A percentile compares a stretch with the other conserved stretches of the same genome.
Evolutionary conservation across 2,113 vertebrate species (phyloP).

Genomic region (Stigmatopora nigra): DNA sequence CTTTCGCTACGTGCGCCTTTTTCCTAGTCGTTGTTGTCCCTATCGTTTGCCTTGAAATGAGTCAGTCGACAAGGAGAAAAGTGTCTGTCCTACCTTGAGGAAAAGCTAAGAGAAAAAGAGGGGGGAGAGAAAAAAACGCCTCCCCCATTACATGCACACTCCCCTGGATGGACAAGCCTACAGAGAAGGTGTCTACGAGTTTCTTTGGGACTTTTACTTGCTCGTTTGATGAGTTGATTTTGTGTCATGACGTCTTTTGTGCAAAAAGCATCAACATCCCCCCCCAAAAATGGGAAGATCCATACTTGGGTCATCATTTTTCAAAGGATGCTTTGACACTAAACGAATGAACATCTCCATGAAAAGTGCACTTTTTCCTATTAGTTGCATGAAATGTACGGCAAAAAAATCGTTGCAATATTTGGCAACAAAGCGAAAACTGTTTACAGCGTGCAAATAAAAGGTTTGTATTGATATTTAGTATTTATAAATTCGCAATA

Average conservation of each 20-base stretch:
- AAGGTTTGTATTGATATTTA: too few relatives aligned
- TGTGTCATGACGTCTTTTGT: constrained; percentile 61
- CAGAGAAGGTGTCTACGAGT: constrained; percentile 50
- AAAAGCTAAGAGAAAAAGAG: constrained; percentile 16
- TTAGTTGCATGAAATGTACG: background rate
- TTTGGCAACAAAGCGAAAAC: too few relatives aligned
- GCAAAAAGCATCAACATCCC: constrained; percentile 54
- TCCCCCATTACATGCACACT: constrained; percentile 30
- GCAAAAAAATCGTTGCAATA: background rate
- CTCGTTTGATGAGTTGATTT: constrained; percentile 29
- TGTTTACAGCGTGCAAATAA: too few relatives aligned
- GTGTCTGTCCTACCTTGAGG: constrained; percentile 50
- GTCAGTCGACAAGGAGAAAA: background rate
- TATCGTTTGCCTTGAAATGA: constrained; percentile 2
- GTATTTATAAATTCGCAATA: too few relatives aligned
- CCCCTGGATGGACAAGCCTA: constrained; percentile 39
- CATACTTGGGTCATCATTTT: constrained; percentile 36
- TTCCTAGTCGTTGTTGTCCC: constrained; percentile 15
- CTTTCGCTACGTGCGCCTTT: constrained; percentile 33
- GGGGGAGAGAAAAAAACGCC: constrained; percentile 23
- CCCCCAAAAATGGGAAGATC: constrained; percentile 49
- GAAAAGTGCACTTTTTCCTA: background rate
- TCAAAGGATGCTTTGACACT: background rate
- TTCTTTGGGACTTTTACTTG: constrained; percentile 43
- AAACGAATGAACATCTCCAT: background rate